Evolutionary conservation across 2,797 vertebrate genomes (phyloP).

Genomic region (Myripristis jacobus): DNA sequence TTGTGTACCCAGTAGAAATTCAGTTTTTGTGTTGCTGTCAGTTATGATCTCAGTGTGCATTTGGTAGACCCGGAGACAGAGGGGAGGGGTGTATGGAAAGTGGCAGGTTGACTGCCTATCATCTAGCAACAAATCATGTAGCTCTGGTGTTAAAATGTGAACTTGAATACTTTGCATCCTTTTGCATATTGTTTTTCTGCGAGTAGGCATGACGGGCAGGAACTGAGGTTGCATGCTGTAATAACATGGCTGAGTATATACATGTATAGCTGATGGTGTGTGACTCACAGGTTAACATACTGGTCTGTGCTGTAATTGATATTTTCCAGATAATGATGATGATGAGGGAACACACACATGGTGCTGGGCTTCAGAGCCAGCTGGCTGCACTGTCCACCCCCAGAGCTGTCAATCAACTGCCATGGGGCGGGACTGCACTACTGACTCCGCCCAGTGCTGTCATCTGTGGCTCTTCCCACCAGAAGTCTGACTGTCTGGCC

Average conservation of each 20-base stretch:
- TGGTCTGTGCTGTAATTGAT: constrained; percentile 62
- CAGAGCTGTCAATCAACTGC: constrained; percentile 71
- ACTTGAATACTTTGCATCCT: too few relatives aligned
- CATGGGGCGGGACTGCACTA: constrained; percentile 62
- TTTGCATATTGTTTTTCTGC: not conserved
- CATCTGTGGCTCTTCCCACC: constrained; percentile 69
- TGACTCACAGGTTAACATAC: constrained; percentile 39
- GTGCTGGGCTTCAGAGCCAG: constrained; percentile 75
- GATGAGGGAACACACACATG: constrained; percentile 61
- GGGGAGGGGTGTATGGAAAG: too few relatives aligned
- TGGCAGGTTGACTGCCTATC: too few relatives aligned
- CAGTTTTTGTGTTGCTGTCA: too few relatives aligned
- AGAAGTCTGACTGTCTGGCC: constrained; percentile 68
- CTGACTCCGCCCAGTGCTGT: constrained; percentile 74
- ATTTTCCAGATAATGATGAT: constrained; percentile 81
- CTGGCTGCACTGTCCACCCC: constrained; percentile 79
- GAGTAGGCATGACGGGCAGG: too few relatives aligned
- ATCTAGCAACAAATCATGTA: too few relatives aligned
- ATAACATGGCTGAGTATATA: not conserved
- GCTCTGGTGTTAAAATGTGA: too few relatives aligned
- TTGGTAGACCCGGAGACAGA: too few relatives aligned
- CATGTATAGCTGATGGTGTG: not conserved
- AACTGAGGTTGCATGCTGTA: not conserved
- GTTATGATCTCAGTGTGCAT: too few relatives aligned
- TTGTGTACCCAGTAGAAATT: too few relatives aligned